Percentiles rank a stretch among this genome's conserved stretches.
Conservation (phyloP, 2,797 vertebrate species). For the Cyprinella venusta region DNA sequence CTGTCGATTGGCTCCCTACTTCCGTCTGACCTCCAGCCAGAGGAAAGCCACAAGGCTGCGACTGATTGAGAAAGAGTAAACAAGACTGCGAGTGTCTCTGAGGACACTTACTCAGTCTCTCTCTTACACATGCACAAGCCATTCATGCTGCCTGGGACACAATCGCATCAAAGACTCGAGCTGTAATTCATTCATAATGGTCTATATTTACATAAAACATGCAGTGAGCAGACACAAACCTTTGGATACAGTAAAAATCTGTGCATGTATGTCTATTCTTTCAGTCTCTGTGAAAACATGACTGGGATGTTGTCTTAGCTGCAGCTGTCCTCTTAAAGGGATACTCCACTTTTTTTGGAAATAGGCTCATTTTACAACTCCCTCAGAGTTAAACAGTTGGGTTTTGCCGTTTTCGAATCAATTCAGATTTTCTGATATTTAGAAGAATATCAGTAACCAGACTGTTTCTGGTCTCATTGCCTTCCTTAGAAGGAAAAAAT, state of each 20-base stretch:
- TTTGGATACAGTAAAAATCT: conserved; percentile 26
- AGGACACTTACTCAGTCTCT: conserved; percentile 1
- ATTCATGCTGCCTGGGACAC: conserved; percentile 19
- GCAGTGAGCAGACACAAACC: background rate
- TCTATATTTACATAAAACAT: conserved; percentile 36
- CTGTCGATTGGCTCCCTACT: conserved; percentile 67
- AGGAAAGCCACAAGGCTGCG: conserved; percentile 65
- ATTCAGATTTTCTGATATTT: too few relatives aligned
- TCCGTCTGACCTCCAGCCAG: conserved; percentile 64
- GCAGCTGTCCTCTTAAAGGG: conserved; percentile 68
- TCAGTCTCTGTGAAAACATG: conserved; percentile 55
- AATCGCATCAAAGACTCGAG: conserved; percentile 8
- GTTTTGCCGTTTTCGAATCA: too few relatives aligned
- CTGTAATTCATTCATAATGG: conserved; percentile 11
- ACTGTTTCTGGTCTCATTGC: too few relatives aligned
- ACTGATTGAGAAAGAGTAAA: conserved; percentile 61
- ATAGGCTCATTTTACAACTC: too few relatives aligned
- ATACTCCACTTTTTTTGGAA: too few relatives aligned
- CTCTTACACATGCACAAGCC: conserved; percentile 20
- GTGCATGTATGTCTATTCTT: background rate
- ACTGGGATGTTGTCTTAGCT: conserved; percentile 66
- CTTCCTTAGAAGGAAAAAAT: too few relatives aligned
- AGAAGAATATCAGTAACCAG: too few relatives aligned
- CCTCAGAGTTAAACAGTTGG: too few relatives aligned
- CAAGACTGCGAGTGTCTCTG: conserved; percentile 57